Percentiles rank a stretch among this genome's conserved stretches.
Evolutionary conservation across 2,888 invertebrate species (phyloP).

Genomic region (Synanthedon tipuliformis): DNA sequence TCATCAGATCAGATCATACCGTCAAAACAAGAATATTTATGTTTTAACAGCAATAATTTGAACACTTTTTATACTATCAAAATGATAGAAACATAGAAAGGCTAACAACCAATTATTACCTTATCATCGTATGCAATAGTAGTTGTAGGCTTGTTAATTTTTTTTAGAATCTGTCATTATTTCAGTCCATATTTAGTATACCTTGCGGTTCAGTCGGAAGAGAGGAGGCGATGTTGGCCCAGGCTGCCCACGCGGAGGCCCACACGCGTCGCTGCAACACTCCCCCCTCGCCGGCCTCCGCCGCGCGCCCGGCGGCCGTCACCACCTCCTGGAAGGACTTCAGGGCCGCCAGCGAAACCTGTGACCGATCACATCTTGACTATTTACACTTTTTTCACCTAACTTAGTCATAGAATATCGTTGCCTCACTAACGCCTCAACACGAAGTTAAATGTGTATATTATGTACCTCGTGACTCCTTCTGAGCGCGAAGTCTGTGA

Average conservation of each 20-base stretch:
- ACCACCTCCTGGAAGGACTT: slow-evolving; percentile 98
- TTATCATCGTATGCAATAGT: too few relatives aligned
- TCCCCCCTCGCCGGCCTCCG: slow-evolving; percentile 69
- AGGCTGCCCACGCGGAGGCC: slow-evolving; percentile 87
- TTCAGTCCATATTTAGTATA: neutral
- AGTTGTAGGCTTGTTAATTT: too few relatives aligned
- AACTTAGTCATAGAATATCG: neutral
- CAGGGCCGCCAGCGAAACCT: slow-evolving; percentile 92
- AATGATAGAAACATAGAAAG: too few relatives aligned
- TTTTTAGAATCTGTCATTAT: too few relatives aligned
- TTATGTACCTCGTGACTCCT: slow-evolving; percentile 88
- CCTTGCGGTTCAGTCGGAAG: neutral
- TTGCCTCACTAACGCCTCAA: neutral
- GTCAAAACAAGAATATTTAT: too few relatives aligned
- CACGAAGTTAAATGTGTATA: too few relatives aligned
- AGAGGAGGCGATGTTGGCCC: slow-evolving; percentile 84
- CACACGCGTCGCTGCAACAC: slow-evolving; percentile 73
- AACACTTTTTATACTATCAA: too few relatives aligned
- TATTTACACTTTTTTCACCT: too few relatives aligned
- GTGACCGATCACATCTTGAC: neutral
- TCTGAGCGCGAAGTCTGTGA: slow-evolving; percentile 91
- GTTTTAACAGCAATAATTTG: too few relatives aligned
- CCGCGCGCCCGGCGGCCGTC: slow-evolving; percentile 79
- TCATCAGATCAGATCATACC: too few relatives aligned
- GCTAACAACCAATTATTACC: too few relatives aligned